phyloP scores from a whole-genome alignment of 2,113 vertebrate species.

The Plectropomus leopardus region DNA sequence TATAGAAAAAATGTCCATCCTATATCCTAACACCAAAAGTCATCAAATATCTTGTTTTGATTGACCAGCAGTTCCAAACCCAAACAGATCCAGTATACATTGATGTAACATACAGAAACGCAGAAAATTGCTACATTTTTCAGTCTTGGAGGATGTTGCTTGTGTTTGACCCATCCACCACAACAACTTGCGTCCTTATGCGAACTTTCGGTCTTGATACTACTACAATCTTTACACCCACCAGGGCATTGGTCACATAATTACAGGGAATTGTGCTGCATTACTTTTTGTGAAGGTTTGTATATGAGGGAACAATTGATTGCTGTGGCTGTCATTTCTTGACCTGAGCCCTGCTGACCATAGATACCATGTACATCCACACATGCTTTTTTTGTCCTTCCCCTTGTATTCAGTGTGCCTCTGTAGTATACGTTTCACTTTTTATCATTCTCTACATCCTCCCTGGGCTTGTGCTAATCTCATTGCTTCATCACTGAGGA shows the following conservation, averaged over 20 bases:
- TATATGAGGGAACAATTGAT: too few species aligned
- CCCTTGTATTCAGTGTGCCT: constrained; percentile 18
- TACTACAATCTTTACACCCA: too few species aligned
- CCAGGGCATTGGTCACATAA: too few species aligned
- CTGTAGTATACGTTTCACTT: constrained; percentile 33
- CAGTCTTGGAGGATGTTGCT: too few species aligned
- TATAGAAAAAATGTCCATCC: too few species aligned
- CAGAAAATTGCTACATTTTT: neutral
- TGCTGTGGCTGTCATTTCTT: neutral
- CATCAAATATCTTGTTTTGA: neutral
- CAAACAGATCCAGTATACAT: neutral
- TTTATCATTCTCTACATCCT: constrained; percentile 41
- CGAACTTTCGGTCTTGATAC: too few species aligned
- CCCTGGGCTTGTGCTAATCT: constrained; percentile 57
- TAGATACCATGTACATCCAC: neutral
- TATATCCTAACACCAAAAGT: neutral
- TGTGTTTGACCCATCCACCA: too few species aligned
- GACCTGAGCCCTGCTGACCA: constrained; percentile 8
- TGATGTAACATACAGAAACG: neutral
- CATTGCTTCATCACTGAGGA: constrained; percentile 62
- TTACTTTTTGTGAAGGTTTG: too few species aligned
- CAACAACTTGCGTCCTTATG: too few species aligned
- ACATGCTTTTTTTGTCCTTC: constrained; percentile 10
- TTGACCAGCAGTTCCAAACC: neutral
- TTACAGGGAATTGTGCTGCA: too few species aligned